phyloP scores from a whole-genome alignment of 2,113 vertebrate genomes.

The Suricata suricatta region DNA sequence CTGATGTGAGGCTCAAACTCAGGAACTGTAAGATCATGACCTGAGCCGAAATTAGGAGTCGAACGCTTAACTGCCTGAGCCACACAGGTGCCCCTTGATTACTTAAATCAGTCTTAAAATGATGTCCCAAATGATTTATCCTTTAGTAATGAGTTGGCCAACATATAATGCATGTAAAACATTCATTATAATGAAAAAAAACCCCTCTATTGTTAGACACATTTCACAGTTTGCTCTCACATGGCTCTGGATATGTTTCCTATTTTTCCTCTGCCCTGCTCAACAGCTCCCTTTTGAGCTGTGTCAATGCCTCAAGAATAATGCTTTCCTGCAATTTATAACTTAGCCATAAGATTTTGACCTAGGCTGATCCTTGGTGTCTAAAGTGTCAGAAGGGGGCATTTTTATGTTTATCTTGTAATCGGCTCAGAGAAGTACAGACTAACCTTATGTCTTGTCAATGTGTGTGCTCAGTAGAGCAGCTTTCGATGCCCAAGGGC shows the following conservation, averaged over 20 bases:
- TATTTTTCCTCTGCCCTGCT: not conserved
- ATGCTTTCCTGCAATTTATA: slow-evolving; percentile 42
- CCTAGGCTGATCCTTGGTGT: not conserved
- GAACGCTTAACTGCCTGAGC: no score
- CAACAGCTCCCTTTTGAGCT: not conserved
- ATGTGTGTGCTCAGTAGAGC: not conserved
- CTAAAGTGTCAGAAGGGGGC: slow-evolving; percentile 30
- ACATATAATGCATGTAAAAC: not conserved
- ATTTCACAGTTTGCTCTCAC: not conserved
- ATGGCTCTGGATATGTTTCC: not conserved
- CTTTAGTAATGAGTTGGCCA: not conserved
- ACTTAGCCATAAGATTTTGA: slow-evolving; percentile 31
- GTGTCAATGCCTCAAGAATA: not conserved
- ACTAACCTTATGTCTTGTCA: not conserved
- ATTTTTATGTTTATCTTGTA: slow-evolving; percentile 59
- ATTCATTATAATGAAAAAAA: slow-evolving; percentile 1
- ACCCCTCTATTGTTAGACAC: not conserved
- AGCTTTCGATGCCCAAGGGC: accelerated
- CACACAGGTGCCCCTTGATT: not conserved
- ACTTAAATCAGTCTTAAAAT: not conserved
- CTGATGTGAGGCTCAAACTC: no score
- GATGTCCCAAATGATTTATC: not conserved
- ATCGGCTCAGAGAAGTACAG: not conserved
- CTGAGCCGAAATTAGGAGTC: no score
- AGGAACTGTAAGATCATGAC: no score